phyloP scores from a whole-genome alignment of 1,140 invertebrate species.

The Physella acuta region DNA sequence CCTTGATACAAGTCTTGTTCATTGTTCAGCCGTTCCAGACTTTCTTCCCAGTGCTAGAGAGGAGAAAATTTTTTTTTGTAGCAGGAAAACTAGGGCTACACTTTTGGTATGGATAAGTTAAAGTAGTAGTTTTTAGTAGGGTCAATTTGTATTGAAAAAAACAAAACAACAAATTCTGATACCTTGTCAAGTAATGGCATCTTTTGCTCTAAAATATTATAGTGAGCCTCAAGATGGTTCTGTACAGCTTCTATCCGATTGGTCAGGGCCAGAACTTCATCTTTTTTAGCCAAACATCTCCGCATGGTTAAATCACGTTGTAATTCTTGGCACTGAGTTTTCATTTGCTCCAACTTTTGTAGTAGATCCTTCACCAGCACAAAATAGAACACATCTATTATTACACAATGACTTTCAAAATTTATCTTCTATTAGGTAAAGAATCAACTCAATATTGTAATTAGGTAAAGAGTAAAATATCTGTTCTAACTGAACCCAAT shows the following conservation, averaged over 20 bases:
- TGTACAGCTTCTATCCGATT: slow-evolving; percentile 33
- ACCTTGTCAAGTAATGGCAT: slow-evolving; percentile 42
- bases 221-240: slow-evolving; percentile 36
- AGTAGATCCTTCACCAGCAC: slow-evolving; percentile 35
- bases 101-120: too few species aligned
- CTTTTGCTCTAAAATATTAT: slow-evolving; percentile 38
- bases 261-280: slow-evolving; percentile 30
- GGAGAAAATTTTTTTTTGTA: too few species aligned
- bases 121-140: too few species aligned
- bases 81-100: too few species aligned
- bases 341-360: slow-evolving; percentile 44
- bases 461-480: too few species aligned
- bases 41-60: slow-evolving; percentile 53
- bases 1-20: slow-evolving; percentile 56
- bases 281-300: slow-evolving; percentile 40
- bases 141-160: too few species aligned
- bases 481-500: too few species aligned
- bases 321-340: slow-evolving; percentile 43
- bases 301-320: slow-evolving; percentile 49
- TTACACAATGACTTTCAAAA: too few species aligned
- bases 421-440: too few species aligned
- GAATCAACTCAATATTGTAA: too few species aligned
- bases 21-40: slow-evolving; percentile 45
- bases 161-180: slow-evolving; percentile 7
- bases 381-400: too few species aligned